Conservation (phyloP, 2,113 vertebrate genomes). For the Junco hyemalis region DNA sequence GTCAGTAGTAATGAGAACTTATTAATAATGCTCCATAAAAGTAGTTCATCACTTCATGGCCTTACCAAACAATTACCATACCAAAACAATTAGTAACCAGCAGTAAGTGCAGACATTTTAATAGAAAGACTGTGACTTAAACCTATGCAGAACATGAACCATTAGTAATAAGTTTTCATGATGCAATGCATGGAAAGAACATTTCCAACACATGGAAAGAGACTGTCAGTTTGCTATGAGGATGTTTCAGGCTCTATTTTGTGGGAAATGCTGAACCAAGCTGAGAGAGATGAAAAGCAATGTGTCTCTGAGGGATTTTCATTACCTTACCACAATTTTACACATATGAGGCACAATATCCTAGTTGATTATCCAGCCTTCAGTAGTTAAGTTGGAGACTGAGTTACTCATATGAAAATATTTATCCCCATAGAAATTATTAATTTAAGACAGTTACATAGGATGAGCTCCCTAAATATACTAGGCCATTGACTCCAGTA, state of each 20-base stretch:
- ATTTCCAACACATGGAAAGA: not conserved
- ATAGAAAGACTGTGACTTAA: not conserved
- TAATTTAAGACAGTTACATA: not conserved
- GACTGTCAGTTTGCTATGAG: not conserved
- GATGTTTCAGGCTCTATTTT: not conserved
- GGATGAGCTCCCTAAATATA: not conserved
- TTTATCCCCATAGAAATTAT: not conserved
- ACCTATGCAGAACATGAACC: not conserved
- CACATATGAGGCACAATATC: not conserved
- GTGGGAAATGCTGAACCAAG: not conserved
- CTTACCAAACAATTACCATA: not conserved
- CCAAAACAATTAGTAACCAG: not conserved
- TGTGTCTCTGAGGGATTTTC: fast-evolving
- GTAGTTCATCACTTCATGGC: not conserved
- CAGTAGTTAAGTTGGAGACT: not conserved
- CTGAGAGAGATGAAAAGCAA: not conserved
- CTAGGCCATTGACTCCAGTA: not conserved
- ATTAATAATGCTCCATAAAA: not conserved
- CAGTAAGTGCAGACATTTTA: not conserved
- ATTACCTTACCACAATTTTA: not conserved
- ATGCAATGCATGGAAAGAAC: not conserved
- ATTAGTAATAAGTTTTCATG: not conserved
- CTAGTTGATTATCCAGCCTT: not conserved
- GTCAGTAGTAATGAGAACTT: not conserved
- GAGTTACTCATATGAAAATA: not conserved